Conservation (phyloP, 1,140 invertebrate species). For the Eufriesea mexicana region DNA sequence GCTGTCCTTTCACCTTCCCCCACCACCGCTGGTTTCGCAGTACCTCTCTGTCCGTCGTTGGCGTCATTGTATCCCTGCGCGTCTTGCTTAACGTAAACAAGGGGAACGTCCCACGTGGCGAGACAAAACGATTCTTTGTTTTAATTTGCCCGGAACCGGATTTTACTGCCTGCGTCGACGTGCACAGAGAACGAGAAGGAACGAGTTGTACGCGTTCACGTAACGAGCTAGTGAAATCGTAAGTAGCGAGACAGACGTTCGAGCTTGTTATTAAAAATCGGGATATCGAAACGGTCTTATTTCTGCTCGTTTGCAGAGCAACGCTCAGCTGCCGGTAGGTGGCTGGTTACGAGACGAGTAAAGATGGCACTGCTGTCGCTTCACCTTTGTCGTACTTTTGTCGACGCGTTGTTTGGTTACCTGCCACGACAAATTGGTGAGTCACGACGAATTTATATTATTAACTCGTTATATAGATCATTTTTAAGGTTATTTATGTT, state of each 20-base stretch:
- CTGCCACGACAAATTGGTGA: background rate
- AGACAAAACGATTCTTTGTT: constrained; percentile 13
- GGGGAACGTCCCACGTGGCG: too few species aligned
- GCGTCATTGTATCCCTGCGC: background rate
- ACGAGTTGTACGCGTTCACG: background rate
- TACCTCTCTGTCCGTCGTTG: background rate
- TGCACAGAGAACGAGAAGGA: background rate
- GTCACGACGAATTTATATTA: too few species aligned
- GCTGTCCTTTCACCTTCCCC: too few species aligned
- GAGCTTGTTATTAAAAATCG: constrained; percentile 2
- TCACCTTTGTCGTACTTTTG: too few species aligned
- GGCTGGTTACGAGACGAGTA: background rate
- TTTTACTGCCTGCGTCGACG: background rate
- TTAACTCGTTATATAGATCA: too few species aligned
- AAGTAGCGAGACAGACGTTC: background rate
- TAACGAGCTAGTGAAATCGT: background rate
- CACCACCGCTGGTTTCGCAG: too few species aligned
- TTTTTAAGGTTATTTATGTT: too few species aligned
- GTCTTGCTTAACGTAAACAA: background rate
- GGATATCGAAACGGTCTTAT: background rate
- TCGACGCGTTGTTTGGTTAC: background rate
- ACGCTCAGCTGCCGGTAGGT: background rate
- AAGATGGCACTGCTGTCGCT: background rate
- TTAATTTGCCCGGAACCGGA: constrained; percentile 10
- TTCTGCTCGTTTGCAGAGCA: background rate